Evolutionary conservation across 1,140 invertebrate species (phyloP), one percentile per base, ranked within the genome.

Genomic region (Eupeodes corollae): DNA sequence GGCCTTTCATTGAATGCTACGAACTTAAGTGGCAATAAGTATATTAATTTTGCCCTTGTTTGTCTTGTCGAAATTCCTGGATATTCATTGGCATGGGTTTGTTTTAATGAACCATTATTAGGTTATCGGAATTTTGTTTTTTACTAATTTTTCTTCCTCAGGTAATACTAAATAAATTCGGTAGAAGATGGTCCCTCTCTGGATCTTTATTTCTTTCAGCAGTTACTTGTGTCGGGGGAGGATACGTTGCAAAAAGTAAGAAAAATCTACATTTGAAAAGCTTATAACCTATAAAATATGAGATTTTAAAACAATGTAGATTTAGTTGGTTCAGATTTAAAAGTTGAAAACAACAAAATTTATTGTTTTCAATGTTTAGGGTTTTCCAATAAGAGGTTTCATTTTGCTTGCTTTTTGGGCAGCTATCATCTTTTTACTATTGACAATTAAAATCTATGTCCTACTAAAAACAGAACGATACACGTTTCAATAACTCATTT

Each of bases 1-100:
- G 84, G 83, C 3, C 59, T 87, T 11, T 80, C 82, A 0, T 67
- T 86, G 15, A 84, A 84, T 56, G 75, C 79, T 0, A 79, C 75
- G 3, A 77, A 75, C 52, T 68, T 85, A 34, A 77, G 75, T 51
- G 81, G 81, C 12, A 75, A 82, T 57, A 76, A 78, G 55, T 80
- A 79, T 56, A 52, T 76, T 2, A 79, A 78, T 57, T 79, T 79
- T 52, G 63, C 71, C 3, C 55, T 79, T 13, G 74, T 79, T 8
- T 76, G 75, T 52, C 57, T 78, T 8, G 69, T 78, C 3, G 78
- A 79, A 63, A 77, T 80, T 44, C 78, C 78, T 8, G 73, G 75
- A 16, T 83, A 82, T 53, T 60, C 50, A 21, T 39, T 68, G 33
- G 66, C 63, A 9, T 67, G 64, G 64, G 63, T 67, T 47, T 34